These are phyloP conservation scores for Oreonectes daqikongensis DNA, from an alignment of 2,797 vertebrate species.

Conservation along the genomic window DNA sequence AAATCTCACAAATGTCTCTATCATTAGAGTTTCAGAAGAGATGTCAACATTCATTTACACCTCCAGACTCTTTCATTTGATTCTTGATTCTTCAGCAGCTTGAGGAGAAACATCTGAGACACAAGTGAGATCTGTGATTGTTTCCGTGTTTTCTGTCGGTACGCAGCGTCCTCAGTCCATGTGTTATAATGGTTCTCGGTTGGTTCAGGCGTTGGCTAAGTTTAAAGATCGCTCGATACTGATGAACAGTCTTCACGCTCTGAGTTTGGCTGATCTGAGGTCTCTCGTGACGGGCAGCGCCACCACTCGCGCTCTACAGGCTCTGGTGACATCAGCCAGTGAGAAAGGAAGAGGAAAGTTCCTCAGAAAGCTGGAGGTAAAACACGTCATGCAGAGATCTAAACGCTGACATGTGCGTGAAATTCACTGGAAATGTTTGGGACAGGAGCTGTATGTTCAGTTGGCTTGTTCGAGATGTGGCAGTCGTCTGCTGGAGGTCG, in stretches of 20 bases:
- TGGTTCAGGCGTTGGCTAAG: conserved; percentile 83
- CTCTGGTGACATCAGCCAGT: conserved; percentile 77
- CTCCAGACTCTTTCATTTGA: too few species aligned
- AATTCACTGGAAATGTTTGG: neutral
- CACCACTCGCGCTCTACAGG: conserved; percentile 85
- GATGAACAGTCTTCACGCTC: conserved; percentile 79
- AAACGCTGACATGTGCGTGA: neutral
- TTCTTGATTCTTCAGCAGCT: too few species aligned
- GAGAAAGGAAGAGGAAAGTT: conserved; percentile 83
- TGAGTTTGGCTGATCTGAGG: conserved; percentile 77
- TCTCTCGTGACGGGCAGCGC: conserved; percentile 75
- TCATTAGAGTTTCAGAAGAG: too few species aligned
- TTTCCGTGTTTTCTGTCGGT: neutral
- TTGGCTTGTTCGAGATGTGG: conserved; percentile 85
- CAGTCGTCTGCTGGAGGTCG: conserved; percentile 85
- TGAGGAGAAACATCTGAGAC: too few species aligned
- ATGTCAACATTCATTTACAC: too few species aligned
- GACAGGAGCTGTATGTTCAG: conserved; percentile 77
- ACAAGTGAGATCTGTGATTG: neutral
- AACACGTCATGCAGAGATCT: neutral
- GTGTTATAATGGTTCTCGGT: conserved; percentile 85
- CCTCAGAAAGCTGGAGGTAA: conserved; percentile 82
- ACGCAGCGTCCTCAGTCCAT: conserved; percentile 75
- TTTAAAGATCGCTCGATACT: conserved; percentile 80
- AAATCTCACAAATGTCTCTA: too few species aligned